Evolutionary conservation across 92 coral and sea anemone genomes (phyloP), one percentile per base, ranked within the genome.

Genomic region (Heteractis magnifica): DNA sequence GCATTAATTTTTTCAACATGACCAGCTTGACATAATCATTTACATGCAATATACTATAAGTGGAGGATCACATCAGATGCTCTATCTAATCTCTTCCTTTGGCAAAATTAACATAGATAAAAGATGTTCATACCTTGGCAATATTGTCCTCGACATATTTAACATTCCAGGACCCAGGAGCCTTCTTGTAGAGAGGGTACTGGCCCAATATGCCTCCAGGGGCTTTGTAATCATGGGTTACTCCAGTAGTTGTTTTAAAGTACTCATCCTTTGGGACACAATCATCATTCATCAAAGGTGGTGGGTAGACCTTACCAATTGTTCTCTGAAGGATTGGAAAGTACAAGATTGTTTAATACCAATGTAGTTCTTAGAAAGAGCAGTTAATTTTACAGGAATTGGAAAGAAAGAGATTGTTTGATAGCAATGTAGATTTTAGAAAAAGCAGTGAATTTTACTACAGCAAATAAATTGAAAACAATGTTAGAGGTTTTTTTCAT

Each of bases 81-180:
- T 34, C 3, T 34, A 34, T 2, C 44, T 34, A 34, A 2, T 34
- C 44, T 34, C 44, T 34, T 34, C 44, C 44, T 34, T 34, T 34
- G 44, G 21, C 11, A 18, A 81, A 13, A 16, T 12, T 5, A 13
- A n/a, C 1, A 21, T 8, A 4, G 2, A 23, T 4, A 76, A 21
- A 18, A 19, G 10, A 14, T 13, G 18, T 18, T 44, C 76, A 52
- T 77, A 93, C 97, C 89, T 92, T 92, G 34, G 92, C 88, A 81
- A 96, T 96, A 50, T 95, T 91, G 68, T 96, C 99, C 60, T 96
- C 98, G 4, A 90, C 93, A 89, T 94, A 96, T 56, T 91, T 91
- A 20, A 92, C 93, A 65, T 96, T 92, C 98, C 98, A 96, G 71
- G 98, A 94, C 4, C 96, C 98, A 12, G 99, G 97, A 12, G 99